These are phyloP conservation scores for Pyrochroa serraticornis DNA, from an alignment of 2,888 invertebrate species.

Conservation along the genomic window DNA sequence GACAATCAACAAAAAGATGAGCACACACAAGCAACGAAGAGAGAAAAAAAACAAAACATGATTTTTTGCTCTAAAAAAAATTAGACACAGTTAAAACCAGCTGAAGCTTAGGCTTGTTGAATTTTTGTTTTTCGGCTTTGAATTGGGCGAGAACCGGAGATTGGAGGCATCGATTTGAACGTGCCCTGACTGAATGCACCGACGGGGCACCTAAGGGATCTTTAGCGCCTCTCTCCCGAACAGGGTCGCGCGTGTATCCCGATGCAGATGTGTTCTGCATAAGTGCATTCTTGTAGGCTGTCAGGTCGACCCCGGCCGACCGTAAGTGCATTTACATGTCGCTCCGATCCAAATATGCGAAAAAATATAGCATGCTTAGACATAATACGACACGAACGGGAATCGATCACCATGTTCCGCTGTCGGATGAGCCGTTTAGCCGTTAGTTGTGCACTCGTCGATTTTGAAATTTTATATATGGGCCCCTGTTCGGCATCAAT, in stretches of 20 bases:
- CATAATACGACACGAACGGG: slow-evolving; percentile 56
- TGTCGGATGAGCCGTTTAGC: slow-evolving; percentile 48
- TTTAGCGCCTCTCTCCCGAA: slow-evolving; percentile 23
- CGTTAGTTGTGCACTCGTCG: slow-evolving; percentile 24
- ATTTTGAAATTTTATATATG: slow-evolving; percentile 18
- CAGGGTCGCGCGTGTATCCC: slow-evolving; percentile 37
- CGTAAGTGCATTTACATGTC: slow-evolving; percentile 60
- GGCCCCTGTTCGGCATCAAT: slow-evolving; percentile 28
- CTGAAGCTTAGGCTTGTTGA: too few relatives aligned
- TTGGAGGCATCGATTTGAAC: too few relatives aligned
- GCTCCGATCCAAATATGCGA: slow-evolving; percentile 53
- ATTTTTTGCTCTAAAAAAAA: too few relatives aligned
- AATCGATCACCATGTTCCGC: slow-evolving; percentile 54
- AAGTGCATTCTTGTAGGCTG: slow-evolving; percentile 58
- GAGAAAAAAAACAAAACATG: too few relatives aligned
- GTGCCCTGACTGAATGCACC: too few relatives aligned
- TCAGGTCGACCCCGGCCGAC: slow-evolving; percentile 53
- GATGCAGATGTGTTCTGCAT: slow-evolving; percentile 47
- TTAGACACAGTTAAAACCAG: too few relatives aligned
- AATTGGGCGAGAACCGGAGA: too few relatives aligned
- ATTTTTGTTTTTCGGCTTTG: too few relatives aligned
- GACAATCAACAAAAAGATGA: too few relatives aligned
- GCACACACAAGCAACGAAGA: too few relatives aligned
- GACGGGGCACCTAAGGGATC: slow-evolving; percentile 8
- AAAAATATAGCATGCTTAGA: slow-evolving; percentile 56